Evolutionary conservation across 2,797 vertebrate genomes (phyloP), one percentile per base, ranked within the genome.

Genomic region (Helicolenus hilgendorfi): DNA sequence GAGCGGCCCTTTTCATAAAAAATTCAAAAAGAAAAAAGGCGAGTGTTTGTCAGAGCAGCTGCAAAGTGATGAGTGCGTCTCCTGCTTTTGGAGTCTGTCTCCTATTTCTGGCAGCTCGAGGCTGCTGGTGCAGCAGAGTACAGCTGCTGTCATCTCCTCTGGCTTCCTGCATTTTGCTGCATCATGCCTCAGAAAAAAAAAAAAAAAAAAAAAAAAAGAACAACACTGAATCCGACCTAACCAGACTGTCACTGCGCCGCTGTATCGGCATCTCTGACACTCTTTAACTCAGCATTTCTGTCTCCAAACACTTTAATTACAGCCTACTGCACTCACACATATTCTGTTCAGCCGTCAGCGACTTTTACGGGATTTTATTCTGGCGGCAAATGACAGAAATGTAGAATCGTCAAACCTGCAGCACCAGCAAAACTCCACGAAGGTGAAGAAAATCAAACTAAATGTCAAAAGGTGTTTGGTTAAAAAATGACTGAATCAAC

Each of bases 121-220:
- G 87, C 77, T 88, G 79, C 73, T 67, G 85, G 35, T 83, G 85
- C 85, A 27, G 85, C 85, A 59, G 73, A 86, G 67, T 49, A 56
- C 79, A 79, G 86, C 86, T 85, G 56, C 84, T 77, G 85, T 89
- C 89, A 59, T 87, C 72, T 86, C 64, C 67, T 60, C 80, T 27
- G n/a, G 78, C 62, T 64, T 64, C 29, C 76, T 77, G 79, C 68
- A 49, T 87, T 90, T 59, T 92, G 86, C 89, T 92, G 89, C 88
- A 81, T 92, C 91, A 90, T 31, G 67, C 62, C 76, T 68, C 27
- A 27, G 36, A 53, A 77, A 65, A 74, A 53, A 49, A 45, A 18
- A 38, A 38, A 38, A n/a, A n/a, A n/a, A 27, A 27, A 38, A 49
- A 49, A 49, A 49, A 55, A 67, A 69, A 65, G 27, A 64, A 65